Conservation (phyloP, 2,113 vertebrate species). For the Raja brachyura region DNA sequence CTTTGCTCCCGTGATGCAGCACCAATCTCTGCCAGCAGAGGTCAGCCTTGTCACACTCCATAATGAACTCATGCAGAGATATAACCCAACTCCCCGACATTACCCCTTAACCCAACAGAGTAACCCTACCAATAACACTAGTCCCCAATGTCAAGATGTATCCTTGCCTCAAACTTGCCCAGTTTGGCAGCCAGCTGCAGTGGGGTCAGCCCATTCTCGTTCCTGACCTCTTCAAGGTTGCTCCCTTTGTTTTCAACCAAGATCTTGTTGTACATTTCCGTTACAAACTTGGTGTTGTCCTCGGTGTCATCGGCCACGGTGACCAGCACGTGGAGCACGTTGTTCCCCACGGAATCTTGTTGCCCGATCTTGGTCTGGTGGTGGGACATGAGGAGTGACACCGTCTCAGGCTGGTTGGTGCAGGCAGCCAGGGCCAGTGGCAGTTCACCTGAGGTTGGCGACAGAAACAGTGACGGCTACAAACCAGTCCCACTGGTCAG, state of each 20-base stretch:
- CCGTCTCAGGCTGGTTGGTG: constrained; percentile 69
- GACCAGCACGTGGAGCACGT: constrained; percentile 63
- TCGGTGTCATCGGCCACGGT: constrained; percentile 63
- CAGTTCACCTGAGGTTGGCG: constrained; percentile 54
- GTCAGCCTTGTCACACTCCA: background rate
- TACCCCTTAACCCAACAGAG: no score
- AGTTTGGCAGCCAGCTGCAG: constrained; percentile 66
- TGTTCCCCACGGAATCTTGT: constrained; percentile 68
- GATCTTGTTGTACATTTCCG: constrained; percentile 65
- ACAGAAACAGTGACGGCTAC: background rate
- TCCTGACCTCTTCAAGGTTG: constrained; percentile 57
- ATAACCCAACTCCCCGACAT: no score
- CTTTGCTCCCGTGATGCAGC: no score
- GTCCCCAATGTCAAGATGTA: background rate
- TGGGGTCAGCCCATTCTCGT: constrained; percentile 60
- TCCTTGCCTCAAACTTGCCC: constrained; percentile 63
- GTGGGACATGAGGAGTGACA: constrained; percentile 63
- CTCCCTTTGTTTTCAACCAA: constrained; percentile 53
- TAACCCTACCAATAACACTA: background rate
- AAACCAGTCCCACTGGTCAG: background rate
- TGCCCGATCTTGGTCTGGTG: constrained; percentile 52
- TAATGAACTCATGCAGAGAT: no score
- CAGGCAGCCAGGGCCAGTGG: constrained; percentile 65
- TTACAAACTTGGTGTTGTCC: constrained; percentile 66
- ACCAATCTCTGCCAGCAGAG: background rate